Base-by-base conservation (phyloP, 2,888 invertebrate genomes). In the Cyrtodaria siliqua region DNA sequence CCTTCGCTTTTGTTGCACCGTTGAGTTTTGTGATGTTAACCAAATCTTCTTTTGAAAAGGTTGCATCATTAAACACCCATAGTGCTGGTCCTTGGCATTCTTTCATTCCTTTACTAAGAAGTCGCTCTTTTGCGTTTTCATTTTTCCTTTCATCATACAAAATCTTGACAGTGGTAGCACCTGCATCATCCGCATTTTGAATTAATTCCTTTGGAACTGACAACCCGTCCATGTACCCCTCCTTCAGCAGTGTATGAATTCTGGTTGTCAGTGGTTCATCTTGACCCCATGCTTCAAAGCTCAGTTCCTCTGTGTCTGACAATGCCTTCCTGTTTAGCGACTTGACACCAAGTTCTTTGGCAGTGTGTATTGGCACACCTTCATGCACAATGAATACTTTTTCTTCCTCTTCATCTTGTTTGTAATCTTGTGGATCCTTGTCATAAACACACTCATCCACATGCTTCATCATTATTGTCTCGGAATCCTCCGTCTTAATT, bases 41-140 rank as follows among this genome's bases (percentile, higher is more conserved):
- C 55, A 92, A 90, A 75, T 92, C 92, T 8, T 82, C 79, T 38
- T 90, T 85, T 4, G 90, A 82, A 69, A 92, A 92, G 23, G 69
- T 67, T 14, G 89, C 88, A 67, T 92, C 83, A 64, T 92, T 92
- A 73, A 86, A 92, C 16, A 87, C 88, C 89, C 91, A 91, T 6
- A 92, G 67, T 0, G 92, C 89, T 12, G 91, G 91, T 16, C 92
- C 92, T 73, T 92, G 92, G 53, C 86, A 90, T 26, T 86, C 81
- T n/a, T 64, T 71, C 89, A 92, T 87, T 4, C 84, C 87, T 57
- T 87, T 83, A 63, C 87, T 86, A 6, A 92, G 74, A 1, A 91
- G 79, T 24, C 84, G 73, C 12, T 76, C 75, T 42, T 72, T 69
- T 47, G 78, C 74, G 42, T 89, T 83, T 1, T 52, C 20, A 61